phyloP scores from a whole-genome alignment of 1,140 invertebrate species.

The Drosophila bipectinata region DNA sequence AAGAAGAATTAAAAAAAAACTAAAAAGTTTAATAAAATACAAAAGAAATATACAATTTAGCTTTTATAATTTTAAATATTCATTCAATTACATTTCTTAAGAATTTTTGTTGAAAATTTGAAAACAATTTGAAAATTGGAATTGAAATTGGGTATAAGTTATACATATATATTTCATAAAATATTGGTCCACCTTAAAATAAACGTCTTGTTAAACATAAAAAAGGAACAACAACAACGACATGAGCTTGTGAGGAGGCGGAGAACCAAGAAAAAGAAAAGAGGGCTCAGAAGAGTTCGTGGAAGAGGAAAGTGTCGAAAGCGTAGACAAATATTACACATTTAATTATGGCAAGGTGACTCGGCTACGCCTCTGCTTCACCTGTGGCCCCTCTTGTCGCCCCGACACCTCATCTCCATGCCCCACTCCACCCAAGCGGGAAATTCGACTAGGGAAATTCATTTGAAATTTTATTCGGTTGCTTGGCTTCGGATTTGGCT shows the following conservation, averaged over 20 bases:
- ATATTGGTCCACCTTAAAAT: slow-evolving; percentile 5
- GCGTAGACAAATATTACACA: slow-evolving; percentile 73
- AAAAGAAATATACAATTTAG: no score
- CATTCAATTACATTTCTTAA: no score
- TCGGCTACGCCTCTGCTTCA: slow-evolving; percentile 20
- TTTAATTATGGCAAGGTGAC: slow-evolving; percentile 74
- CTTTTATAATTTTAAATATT: no score
- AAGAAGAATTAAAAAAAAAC: no score
- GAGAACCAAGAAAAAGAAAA: neutral
- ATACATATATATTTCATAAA: neutral
- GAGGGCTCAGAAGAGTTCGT: slow-evolving; percentile 13
- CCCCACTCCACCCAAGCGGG: slow-evolving; percentile 15
- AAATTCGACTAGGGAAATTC: slow-evolving; percentile 46
- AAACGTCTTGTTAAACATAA: slow-evolving; percentile 50
- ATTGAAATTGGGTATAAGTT: no score
- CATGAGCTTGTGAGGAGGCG: neutral
- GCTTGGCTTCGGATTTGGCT: slow-evolving; percentile 17
- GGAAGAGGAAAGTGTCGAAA: slow-evolving; percentile 64
- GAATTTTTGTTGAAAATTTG: no score
- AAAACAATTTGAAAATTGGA: no score
- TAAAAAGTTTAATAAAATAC: no score
- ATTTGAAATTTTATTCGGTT: slow-evolving; percentile 32
- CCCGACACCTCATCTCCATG: neutral
- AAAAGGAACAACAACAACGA: slow-evolving; percentile 19
- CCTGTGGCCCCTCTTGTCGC: neutral